Percentiles rank a stretch among this genome's conserved stretches.
Evolutionary conservation across 2,888 invertebrate genomes (phyloP).

Genomic region (Papilio demoleus): DNA sequence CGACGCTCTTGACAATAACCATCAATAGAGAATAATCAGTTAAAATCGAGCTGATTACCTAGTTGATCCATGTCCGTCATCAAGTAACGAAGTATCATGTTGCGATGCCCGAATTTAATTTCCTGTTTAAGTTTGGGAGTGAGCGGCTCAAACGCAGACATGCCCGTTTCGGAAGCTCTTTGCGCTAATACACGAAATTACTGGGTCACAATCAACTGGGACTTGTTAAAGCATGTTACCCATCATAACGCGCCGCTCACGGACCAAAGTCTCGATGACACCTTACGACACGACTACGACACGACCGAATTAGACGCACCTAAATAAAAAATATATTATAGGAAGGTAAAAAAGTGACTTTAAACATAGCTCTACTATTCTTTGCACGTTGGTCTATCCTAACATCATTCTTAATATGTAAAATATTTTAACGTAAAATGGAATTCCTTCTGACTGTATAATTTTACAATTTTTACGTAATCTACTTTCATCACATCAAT

Average conservation of each 20-base stretch:
- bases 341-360: background rate
- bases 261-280: background rate
- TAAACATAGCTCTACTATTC: background rate
- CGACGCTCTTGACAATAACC: background rate
- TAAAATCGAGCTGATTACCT: background rate
- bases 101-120: slow-evolving; percentile 28
- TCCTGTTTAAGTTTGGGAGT: slow-evolving; percentile 14
- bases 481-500: slow-evolving; percentile 18
- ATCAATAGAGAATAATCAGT: background rate
- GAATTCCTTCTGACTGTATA: background rate
- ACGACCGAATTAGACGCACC: background rate
- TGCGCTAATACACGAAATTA: slow-evolving; percentile 40
- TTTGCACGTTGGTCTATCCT: no score
- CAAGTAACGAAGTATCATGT: slow-evolving; percentile 8
- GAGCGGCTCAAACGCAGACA: slow-evolving; percentile 28
- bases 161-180: slow-evolving; percentile 36
- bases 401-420: no score
- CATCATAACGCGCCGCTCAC: slow-evolving; percentile 38
- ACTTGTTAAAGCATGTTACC: slow-evolving; percentile 41
- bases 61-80: background rate
- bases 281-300: slow-evolving; percentile 31
- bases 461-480: background rate
- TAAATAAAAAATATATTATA: background rate
- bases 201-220: slow-evolving; percentile 42
- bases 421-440: background rate